A percentile compares a stretch with the other conserved stretches of the same genome.
These are phyloP conservation scores for Anseranas semipalmata DNA, from an alignment of 2,113 vertebrate species.

Conservation along the genomic window DNA sequence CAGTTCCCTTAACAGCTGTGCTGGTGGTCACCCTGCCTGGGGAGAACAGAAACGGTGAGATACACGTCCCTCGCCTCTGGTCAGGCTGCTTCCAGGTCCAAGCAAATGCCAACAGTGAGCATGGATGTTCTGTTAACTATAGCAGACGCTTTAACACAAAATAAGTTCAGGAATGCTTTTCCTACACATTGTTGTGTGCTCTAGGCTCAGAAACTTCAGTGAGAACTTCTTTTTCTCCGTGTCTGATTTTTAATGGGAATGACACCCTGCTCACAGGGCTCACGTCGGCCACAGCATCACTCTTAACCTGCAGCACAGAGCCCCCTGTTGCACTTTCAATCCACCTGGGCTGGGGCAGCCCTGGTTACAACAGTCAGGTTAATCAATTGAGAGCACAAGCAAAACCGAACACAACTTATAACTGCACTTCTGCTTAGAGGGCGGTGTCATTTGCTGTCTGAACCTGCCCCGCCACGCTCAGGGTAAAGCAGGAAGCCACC, in stretches of 20 bases:
- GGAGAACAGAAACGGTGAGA: not conserved
- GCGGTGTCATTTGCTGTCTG: not conserved
- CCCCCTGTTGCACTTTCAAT: accelerated
- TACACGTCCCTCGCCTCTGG: not conserved
- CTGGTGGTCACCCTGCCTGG: not conserved
- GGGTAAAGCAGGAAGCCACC: accelerated
- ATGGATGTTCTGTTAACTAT: not conserved
- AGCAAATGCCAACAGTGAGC: not conserved
- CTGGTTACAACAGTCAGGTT: not conserved
- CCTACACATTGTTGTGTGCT: not conserved
- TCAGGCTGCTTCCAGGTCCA: not conserved
- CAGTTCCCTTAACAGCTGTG: not conserved
- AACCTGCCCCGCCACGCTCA: not conserved
- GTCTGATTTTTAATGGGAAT: not conserved
- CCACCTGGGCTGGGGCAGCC: accelerated
- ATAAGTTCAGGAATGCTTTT: not conserved
- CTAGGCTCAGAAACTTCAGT: not conserved
- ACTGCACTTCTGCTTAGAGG: accelerated
- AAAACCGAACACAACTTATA: accelerated
- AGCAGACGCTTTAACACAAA: not conserved
- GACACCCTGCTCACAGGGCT: accelerated
- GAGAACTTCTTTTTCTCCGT: not conserved
- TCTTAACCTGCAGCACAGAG: not conserved
- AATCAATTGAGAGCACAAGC: accelerated
- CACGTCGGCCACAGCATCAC: not conserved